Evolutionary conservation across 2,888 invertebrate species (phyloP), one percentile per base, ranked within the genome.

Genomic region (Philonicus albiceps): DNA sequence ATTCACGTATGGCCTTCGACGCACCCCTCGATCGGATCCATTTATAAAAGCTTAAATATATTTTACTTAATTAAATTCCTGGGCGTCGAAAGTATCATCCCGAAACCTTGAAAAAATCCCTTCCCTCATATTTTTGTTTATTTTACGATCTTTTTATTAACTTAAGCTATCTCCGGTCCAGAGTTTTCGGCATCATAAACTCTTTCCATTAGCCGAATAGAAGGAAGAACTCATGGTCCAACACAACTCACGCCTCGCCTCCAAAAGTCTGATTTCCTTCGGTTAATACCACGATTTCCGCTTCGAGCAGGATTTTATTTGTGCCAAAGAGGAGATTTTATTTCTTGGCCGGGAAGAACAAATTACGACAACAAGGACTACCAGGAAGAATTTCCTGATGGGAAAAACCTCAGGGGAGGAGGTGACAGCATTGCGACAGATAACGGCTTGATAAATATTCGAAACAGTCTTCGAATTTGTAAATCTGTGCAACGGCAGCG

Each of bases 141-240:
- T 31, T 78, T 78, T 78, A 78, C 78, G 78, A 78, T 16, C n/a
- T 49, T 78, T 78, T 78, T 78, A 78, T 78, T 78, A 78, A 78
- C 19, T 78, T 78, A 49, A n/a, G 78, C 78, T 30, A 78, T 78
- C 78, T 78, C 40, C 49, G 37, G 27, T 7, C 40, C n/a, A 53
- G 49, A 30, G 16, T 78, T 78, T 64, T 49, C 53, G 78, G 78
- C 78, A 78, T 78, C 78, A 78, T 78, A 78, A 49, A 49, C 43
- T 78, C 43, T 49, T 49, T 27, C 43, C 78, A 78, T 49, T 78
- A 78, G 30, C 78, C 19, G 6, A 43, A 30, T 13, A 78, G n/a
- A 49, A 78, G 78, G 78, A 78, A 78, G 49, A 76, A 49, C 49
- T 78, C 78, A 2, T 43, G 49, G 27, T 78, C 27, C 49, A 78